Evolutionary conservation across 1,140 invertebrate species (phyloP).

Genomic region (Diplogasteroides magnus): DNA sequence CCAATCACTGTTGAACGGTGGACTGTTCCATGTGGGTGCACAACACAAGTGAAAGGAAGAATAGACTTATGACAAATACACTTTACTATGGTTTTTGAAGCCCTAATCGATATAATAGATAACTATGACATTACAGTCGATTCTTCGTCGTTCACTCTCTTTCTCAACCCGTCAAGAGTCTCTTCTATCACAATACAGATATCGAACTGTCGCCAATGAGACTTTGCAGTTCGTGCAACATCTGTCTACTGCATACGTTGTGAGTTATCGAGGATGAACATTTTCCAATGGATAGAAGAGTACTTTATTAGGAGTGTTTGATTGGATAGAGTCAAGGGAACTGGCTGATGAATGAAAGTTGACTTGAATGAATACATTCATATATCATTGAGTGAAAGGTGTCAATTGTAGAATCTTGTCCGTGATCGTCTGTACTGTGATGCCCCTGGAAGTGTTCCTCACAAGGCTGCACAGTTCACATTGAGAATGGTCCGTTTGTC

Average conservation of each 20-base stretch:
- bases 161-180: too few relatives aligned
- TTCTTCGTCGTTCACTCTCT: too few relatives aligned
- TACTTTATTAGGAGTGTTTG: not conserved
- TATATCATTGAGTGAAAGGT: not conserved
- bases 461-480: slow-evolving; percentile 42
- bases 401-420: slow-evolving; percentile 41
- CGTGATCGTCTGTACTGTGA: slow-evolving; percentile 54
- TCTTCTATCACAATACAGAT: too few relatives aligned
- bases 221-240: not conserved
- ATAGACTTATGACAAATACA: too few relatives aligned
- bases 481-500: slow-evolving; percentile 17
- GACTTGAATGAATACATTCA: too few relatives aligned
- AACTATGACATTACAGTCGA: too few relatives aligned
- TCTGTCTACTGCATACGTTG: slow-evolving; percentile 5
- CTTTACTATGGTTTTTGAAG: too few relatives aligned
- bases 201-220: too few relatives aligned
- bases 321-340: not conserved
- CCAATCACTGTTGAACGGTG: too few relatives aligned
- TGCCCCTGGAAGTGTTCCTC: slow-evolving; percentile 23
- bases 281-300: slow-evolving; percentile 6
- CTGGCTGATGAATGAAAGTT: not conserved
- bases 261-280: slow-evolving; percentile 12
- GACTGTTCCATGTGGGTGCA: too few relatives aligned
- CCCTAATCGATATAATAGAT: too few relatives aligned
- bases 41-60: too few relatives aligned